These are phyloP conservation scores for Sinocyclocheilus maitianheensis DNA, from an alignment of 2,113 vertebrate species.

Conservation along the genomic window DNA sequence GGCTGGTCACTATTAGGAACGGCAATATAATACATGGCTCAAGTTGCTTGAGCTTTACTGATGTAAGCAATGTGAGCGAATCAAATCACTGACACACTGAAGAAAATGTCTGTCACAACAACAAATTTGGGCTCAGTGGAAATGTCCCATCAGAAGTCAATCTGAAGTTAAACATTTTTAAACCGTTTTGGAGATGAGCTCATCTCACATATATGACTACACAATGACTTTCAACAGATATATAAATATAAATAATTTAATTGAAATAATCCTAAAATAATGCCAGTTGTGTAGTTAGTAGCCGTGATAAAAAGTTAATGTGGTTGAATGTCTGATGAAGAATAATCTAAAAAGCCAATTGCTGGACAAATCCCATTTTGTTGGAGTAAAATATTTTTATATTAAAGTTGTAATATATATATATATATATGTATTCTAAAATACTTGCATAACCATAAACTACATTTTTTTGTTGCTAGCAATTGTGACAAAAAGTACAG, in stretches of 20 bases:
- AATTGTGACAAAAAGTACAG: not conserved
- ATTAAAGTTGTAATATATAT: too few relatives aligned
- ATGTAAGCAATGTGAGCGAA: not conserved
- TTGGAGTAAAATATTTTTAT: not conserved
- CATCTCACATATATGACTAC: not conserved
- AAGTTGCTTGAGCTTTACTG: not conserved
- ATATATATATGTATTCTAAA: too few relatives aligned
- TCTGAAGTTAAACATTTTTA: too few relatives aligned
- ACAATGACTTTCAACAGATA: not conserved
- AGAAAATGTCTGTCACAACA: too few relatives aligned
- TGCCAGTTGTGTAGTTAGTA: too few relatives aligned
- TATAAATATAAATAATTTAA: not conserved
- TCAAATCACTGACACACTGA: not conserved
- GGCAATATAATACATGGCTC: not conserved
- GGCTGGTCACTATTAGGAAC: not conserved
- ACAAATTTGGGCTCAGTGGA: too few relatives aligned
- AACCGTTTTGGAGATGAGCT: too few relatives aligned
- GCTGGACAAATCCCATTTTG: not conserved
- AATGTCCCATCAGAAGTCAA: too few relatives aligned
- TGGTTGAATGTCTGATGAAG: not conserved
- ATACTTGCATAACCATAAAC: too few relatives aligned
- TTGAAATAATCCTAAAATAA: not conserved
- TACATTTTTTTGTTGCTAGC: not conserved
- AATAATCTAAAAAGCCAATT: not conserved
- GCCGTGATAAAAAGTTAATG: too few relatives aligned